Conservation (phyloP, 2,113 vertebrate genomes). For the Danionella cerebrum region DNA sequence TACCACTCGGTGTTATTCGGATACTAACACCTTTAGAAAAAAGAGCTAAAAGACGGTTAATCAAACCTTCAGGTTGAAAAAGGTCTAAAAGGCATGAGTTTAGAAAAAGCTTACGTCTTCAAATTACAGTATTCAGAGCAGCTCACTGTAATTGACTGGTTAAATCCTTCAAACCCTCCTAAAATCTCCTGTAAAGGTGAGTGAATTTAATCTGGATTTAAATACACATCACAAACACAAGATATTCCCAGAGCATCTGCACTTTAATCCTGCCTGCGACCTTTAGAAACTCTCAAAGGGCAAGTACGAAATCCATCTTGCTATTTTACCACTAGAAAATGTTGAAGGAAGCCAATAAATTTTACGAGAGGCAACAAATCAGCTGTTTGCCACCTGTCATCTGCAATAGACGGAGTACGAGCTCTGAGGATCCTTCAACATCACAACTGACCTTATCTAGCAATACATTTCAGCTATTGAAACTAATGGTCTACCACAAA, state of each 20-base stretch:
- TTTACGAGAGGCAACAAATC: background rate
- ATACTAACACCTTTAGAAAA: too few species aligned
- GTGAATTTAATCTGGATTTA: too few species aligned
- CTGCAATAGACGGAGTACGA: background rate
- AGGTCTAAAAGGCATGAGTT: too few species aligned
- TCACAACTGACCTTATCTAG: background rate
- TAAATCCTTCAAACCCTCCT: too few species aligned
- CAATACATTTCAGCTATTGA: background rate
- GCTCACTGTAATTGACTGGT: too few species aligned
- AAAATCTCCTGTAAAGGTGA: too few species aligned
- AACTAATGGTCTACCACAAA: background rate
- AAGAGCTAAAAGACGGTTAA: too few species aligned
- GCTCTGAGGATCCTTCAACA: background rate
- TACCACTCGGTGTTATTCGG: too few species aligned
- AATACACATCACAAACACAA: constrained; percentile 3
- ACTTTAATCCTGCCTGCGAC: background rate
- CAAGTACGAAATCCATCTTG: constrained; percentile 8
- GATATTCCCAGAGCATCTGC: background rate
- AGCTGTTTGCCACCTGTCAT: background rate
- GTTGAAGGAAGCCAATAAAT: background rate
- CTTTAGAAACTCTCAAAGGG: constrained; percentile 2
- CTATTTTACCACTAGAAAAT: constrained; percentile 9
- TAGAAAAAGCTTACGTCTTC: too few species aligned
- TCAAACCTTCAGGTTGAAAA: too few species aligned
- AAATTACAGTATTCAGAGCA: too few species aligned